phyloP scores from a whole-genome alignment of 1,140 invertebrate genomes.

The Colletes latitarsis region DNA sequence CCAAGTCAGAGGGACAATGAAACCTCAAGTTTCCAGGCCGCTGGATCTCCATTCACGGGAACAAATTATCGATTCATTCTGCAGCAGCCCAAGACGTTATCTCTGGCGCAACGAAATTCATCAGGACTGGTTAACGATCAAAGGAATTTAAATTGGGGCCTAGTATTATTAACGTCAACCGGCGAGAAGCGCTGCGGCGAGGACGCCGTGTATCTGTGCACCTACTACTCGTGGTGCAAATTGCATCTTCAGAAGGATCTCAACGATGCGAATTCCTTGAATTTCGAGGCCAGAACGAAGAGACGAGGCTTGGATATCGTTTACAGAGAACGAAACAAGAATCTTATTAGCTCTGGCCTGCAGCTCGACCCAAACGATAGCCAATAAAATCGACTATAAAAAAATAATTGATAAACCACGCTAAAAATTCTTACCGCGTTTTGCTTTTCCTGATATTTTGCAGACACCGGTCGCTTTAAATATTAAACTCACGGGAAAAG shows the following conservation, averaged over 20 bases:
- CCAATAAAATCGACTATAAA: neutral
- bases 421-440: too few relatives aligned
- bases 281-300: constrained; percentile 26
- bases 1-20: neutral
- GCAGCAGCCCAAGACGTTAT: neutral
- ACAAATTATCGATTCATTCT: constrained; percentile 17
- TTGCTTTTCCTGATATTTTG: too few relatives aligned
- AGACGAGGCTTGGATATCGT: constrained; percentile 24
- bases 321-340: constrained; percentile 45
- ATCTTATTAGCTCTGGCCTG: constrained; percentile 18
- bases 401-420: neutral
- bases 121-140: constrained; percentile 56
- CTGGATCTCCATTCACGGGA: neutral
- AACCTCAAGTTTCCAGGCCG: neutral
- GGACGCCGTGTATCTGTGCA: constrained; percentile 18
- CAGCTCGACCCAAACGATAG: neutral
- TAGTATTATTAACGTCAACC: constrained; percentile 55
- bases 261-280: constrained; percentile 44
- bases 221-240: constrained; percentile 44
- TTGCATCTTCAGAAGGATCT: constrained; percentile 56
- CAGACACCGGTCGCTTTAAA: neutral
- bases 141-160: constrained; percentile 62
- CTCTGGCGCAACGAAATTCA: constrained; percentile 27
- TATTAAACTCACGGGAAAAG: neutral
- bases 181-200: constrained; percentile 20